Percentiles rank a stretch among this genome's conserved stretches.
Conservation (phyloP, 2,888 invertebrate genomes). For the Xylota sylvarum region DNA sequence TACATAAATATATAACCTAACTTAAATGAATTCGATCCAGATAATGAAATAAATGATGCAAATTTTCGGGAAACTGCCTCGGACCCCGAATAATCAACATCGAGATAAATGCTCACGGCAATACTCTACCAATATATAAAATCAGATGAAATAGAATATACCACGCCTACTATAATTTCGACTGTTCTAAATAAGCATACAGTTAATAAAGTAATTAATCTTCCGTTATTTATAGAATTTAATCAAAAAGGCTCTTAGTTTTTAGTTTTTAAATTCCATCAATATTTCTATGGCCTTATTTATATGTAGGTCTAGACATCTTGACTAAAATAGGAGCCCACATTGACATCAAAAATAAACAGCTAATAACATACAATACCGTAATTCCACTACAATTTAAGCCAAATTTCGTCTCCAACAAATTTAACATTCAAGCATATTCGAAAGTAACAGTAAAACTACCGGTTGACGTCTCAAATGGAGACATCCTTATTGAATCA, state of each 20-base stretch:
- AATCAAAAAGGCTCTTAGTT: conserved; percentile 12
- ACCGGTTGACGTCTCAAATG: not conserved
- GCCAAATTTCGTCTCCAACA: conserved; percentile 1
- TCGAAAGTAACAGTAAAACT: conserved; percentile 9
- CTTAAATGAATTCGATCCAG: conserved; percentile 28
- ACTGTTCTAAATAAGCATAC: not conserved
- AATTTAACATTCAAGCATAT: conserved; percentile 7
- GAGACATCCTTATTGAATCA: conserved; percentile 9
- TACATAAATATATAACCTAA: conserved; percentile 16
- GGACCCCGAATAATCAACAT: no score
- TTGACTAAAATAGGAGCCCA: conserved; percentile 18
- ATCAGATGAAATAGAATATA: conserved; percentile 8
- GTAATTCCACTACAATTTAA: conserved; percentile 13
- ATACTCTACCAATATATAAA: conserved; percentile 34
- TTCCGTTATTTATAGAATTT: conserved; percentile 5
- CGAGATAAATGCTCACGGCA: conserved; percentile 44
- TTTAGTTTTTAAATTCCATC: conserved; percentile 6
- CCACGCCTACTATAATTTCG: not conserved
- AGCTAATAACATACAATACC: conserved; percentile 6
- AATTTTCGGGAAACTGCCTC: no score
- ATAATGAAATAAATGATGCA: conserved; percentile 13
- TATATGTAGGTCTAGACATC: conserved; percentile 1
- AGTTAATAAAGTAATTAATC: not conserved
- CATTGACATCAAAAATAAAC: conserved; percentile 23
- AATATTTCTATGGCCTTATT: conserved; percentile 21